These are phyloP conservation scores for Plotosus lineatus DNA, from an alignment of 2,113 vertebrate species.

Conservation along the genomic window DNA sequence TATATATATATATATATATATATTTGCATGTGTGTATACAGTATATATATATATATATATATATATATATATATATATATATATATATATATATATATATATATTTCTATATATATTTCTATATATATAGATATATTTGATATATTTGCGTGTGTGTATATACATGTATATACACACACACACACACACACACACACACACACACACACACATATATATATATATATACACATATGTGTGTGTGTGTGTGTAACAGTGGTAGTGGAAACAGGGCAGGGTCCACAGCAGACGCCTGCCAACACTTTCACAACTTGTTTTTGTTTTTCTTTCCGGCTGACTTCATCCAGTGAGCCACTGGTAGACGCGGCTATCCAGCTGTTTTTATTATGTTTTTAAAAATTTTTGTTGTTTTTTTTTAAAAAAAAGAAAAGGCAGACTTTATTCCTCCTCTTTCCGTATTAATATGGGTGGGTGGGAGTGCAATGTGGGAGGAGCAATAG, in stretches of 20 bases:
- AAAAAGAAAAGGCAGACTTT: neutral
- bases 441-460: neutral
- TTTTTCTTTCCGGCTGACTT: neutral
- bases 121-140: no score
- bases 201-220: no score
- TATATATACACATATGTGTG: no score
- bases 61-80: no score
- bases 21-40: no score
- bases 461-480: neutral
- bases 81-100: no score
- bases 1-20: no score
- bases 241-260: constrained; percentile 9
- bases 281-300: neutral
- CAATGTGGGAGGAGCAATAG: constrained; percentile 1
- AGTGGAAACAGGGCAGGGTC: constrained; percentile 51
- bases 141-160: no score
- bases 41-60: no score
- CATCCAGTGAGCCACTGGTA: neutral
- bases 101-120: no score
- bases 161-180: no score
- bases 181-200: no score
- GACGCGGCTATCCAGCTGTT: neutral
- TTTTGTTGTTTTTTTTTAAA: neutral
- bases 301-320: constrained; percentile 35
- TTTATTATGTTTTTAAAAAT: neutral